phyloP scores from a whole-genome alignment of 2,888 invertebrate species.

The Noctua comes region DNA sequence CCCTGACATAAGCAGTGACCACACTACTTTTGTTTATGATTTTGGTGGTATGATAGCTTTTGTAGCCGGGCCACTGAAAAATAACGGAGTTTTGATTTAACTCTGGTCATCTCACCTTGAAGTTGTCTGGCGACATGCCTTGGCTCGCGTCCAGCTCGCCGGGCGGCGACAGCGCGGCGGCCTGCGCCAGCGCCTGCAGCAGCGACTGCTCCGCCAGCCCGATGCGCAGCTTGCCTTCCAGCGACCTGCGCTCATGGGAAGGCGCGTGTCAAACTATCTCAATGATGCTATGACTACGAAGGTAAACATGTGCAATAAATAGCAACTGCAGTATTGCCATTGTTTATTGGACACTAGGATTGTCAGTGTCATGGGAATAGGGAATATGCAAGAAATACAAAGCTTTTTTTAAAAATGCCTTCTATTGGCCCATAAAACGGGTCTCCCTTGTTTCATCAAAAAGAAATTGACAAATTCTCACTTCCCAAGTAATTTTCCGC shows the following conservation, averaged over 20 bases:
- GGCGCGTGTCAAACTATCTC: not conserved
- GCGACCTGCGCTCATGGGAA: slow-evolving; percentile 89
- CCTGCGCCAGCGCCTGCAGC: slow-evolving; percentile 96
- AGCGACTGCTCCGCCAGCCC: slow-evolving; percentile 99
- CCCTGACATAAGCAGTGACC: no score
- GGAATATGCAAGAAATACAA: no score
- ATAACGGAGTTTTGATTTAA: not conserved
- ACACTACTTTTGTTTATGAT: no score
- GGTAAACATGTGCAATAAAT: not conserved
- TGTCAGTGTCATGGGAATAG: not conserved
- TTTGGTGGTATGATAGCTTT: no score
- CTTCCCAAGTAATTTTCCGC: no score
- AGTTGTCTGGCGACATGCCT: slow-evolving; percentile 91
- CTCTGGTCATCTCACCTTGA: slow-evolving; percentile 90
- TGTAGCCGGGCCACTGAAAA: no score
- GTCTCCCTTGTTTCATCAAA: no score
- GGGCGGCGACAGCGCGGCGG: slow-evolving; percentile 95
- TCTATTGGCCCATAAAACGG: no score
- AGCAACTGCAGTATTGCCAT: not conserved
- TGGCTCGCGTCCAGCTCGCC: slow-evolving; percentile 92
- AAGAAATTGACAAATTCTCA: no score
- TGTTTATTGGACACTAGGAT: not conserved
- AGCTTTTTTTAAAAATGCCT: no score
- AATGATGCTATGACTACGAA: not conserved
- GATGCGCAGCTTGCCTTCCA: slow-evolving; percentile 98